These are phyloP conservation scores for Acronicta psi DNA, from an alignment of 2,888 invertebrate genomes.

Conservation along the genomic window DNA sequence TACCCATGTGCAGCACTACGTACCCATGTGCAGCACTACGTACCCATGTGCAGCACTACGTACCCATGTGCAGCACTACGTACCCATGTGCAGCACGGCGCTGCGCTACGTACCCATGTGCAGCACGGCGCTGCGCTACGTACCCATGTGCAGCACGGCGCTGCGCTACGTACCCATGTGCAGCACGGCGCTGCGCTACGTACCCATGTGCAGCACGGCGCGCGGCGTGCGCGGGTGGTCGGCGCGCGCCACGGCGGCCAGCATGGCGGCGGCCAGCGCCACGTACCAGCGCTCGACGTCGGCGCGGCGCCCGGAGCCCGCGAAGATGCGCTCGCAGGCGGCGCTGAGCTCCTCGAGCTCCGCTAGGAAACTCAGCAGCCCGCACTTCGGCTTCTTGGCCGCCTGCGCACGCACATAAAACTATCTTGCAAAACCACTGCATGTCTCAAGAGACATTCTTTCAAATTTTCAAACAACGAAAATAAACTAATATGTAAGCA, in stretches of 20 bases:
- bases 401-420: conserved; percentile 83
- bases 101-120: conserved; percentile 68
- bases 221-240: conserved; percentile 97
- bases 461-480: too few species aligned
- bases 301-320: conserved; percentile 95
- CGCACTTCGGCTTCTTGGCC: conserved; percentile 92
- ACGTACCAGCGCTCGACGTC: conserved; percentile 98
- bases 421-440: too few species aligned
- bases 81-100: conserved; percentile 56
- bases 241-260: conserved; percentile 93
- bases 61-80: too few species aligned
- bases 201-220: conserved; percentile 56
- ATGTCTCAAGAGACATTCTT: too few species aligned
- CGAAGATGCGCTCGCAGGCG: conserved; percentile 93
- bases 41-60: conserved; percentile 56
- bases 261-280: conserved; percentile 94
- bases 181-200: conserved; percentile 66
- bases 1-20: conserved; percentile 56
- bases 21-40: too few species aligned
- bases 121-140: conserved; percentile 68
- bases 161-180: conserved; percentile 68
- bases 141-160: conserved; percentile 56
- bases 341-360: conserved; percentile 97
- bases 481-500: too few species aligned
- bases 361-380: conserved; percentile 95